A percentile compares a stretch with the other conserved stretches of the same genome.
These are phyloP conservation scores for Protodeltote pygarga DNA, from an alignment of 2,888 invertebrate genomes.

Conservation along the genomic window DNA sequence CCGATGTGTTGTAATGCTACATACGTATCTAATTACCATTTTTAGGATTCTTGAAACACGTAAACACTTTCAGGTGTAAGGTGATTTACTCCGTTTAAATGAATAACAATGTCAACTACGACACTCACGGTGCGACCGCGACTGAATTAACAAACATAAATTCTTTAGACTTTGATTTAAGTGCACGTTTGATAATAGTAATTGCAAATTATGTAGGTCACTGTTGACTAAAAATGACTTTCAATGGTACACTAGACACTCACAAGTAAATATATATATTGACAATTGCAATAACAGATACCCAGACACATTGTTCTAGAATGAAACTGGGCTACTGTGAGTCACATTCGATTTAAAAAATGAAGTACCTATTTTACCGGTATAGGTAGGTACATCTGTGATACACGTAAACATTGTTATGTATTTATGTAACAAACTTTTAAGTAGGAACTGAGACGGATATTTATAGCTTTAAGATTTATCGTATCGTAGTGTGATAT, in stretches of 20 bases:
- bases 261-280: constrained; percentile 25
- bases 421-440: too few species aligned
- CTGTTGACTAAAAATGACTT: constrained; percentile 33
- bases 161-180: constrained; percentile 45
- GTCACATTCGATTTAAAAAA: constrained; percentile 18
- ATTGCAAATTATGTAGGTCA: constrained; percentile 47
- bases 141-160: constrained; percentile 26
- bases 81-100: constrained; percentile 32
- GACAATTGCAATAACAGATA: constrained; percentile 26
- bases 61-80: constrained; percentile 44
- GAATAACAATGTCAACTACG: constrained; percentile 36
- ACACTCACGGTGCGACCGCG: neutral
- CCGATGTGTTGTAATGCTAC: constrained; percentile 63
- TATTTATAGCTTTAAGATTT: too few species aligned
- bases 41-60: constrained; percentile 55
- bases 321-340: constrained; percentile 37
- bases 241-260: constrained; percentile 27
- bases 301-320: constrained; percentile 35
- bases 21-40: constrained; percentile 52
- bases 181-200: constrained; percentile 27
- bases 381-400: too few species aligned
- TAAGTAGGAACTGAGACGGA: too few species aligned
- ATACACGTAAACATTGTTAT: too few species aligned
- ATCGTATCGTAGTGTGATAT: too few species aligned
- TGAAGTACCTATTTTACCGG: neutral